Conservation (phyloP, 1,140 invertebrate genomes). For the Ephestia elutella region DNA sequence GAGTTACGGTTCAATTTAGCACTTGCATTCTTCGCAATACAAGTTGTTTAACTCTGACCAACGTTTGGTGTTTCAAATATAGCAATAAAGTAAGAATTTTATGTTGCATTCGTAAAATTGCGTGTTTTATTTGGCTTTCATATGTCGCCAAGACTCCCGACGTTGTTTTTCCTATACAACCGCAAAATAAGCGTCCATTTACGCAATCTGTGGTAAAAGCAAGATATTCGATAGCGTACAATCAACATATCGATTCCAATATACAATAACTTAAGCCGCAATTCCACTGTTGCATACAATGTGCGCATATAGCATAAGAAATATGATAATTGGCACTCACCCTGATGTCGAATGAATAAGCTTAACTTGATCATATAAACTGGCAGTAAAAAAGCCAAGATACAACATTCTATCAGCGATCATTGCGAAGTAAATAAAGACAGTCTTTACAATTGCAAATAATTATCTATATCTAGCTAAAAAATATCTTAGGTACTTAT, state of each 20-base stretch:
- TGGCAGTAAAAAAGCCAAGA: no score
- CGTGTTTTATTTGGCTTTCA: slow-evolving; percentile 17
- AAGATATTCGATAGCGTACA: slow-evolving; percentile 27
- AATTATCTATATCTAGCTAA: no score
- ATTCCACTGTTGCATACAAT: neutral
- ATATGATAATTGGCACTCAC: neutral
- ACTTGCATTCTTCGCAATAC: no score
- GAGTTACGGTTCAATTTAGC: no score
- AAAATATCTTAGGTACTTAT: no score
- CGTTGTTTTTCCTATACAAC: slow-evolving; percentile 22
- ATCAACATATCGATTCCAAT: slow-evolving; percentile 32
- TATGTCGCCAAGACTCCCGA: slow-evolving; percentile 13
- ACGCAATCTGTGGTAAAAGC: slow-evolving; percentile 41
- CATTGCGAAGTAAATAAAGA: no score
- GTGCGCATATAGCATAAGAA: slow-evolving; percentile 1
- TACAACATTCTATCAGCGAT: no score
- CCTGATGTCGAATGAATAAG: neutral
- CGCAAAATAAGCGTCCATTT: slow-evolving; percentile 35
- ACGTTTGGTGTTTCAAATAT: neutral
- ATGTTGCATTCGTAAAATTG: slow-evolving; percentile 2
- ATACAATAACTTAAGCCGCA: slow-evolving; percentile 29
- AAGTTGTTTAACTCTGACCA: no score
- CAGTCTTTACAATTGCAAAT: no score
- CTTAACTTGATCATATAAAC: neutral
- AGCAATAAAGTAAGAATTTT: neutral